A percentile compares a stretch with the other conserved stretches of the same genome.
phyloP scores from a whole-genome alignment of 2,113 vertebrate species.

The Mus pahari region DNA sequence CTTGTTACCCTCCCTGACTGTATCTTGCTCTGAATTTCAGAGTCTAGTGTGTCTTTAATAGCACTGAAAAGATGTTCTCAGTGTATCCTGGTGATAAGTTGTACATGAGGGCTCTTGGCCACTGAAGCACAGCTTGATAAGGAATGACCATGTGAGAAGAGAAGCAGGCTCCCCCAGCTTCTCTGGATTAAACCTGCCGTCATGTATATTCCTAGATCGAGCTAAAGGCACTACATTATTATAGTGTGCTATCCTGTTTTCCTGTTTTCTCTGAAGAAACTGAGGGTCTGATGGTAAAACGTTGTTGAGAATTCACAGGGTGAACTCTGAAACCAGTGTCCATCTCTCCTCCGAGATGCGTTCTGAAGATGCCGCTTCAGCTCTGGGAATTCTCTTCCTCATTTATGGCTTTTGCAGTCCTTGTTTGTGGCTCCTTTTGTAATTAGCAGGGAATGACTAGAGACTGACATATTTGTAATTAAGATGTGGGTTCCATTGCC shows the following conservation, averaged over 20 bases:
- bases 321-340: background rate
- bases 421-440: conserved; percentile 23
- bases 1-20: background rate
- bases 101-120: background rate
- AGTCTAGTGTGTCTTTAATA: background rate
- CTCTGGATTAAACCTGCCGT: background rate
- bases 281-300: conserved; percentile 38
- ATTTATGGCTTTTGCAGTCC: conserved; percentile 2
- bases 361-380: background rate
- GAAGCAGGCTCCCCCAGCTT: conserved; percentile 3
- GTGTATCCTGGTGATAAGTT: background rate
- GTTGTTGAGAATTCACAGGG: background rate
- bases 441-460: conserved; percentile 14
- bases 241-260: background rate
- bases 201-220: conserved; percentile 22
- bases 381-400: background rate
- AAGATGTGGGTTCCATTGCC: background rate
- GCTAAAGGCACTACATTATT: conserved; percentile 18
- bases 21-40: conserved; percentile 55
- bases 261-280: conserved; percentile 39
- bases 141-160: background rate
- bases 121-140: background rate
- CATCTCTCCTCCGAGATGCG: background rate
- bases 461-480: conserved; percentile 16
- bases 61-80: background rate